These are phyloP conservation scores for Corythornis leucogaster DNA, from an alignment of 2,797 vertebrate genomes.

Conservation along the genomic window DNA sequence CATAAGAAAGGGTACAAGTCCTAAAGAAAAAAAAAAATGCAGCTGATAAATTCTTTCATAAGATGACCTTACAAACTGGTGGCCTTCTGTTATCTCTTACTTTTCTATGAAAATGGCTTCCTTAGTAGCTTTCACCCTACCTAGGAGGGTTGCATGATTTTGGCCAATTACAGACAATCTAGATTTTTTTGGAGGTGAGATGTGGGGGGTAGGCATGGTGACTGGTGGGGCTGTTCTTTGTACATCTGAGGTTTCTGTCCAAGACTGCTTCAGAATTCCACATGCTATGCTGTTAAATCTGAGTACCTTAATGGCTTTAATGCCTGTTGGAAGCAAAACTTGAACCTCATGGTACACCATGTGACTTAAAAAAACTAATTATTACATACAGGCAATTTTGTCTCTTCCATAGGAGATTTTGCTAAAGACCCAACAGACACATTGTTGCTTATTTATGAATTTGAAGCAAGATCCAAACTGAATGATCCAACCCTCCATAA, in stretches of 20 bases:
- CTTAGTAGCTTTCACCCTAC: not conserved
- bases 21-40: not conserved
- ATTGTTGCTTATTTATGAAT: conserved; percentile 91
- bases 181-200: not conserved
- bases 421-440: conserved; percentile 84
- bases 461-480: conserved; percentile 90
- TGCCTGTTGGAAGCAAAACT: not conserved
- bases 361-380: not conserved
- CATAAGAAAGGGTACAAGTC: not conserved
- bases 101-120: not conserved
- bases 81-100: not conserved
- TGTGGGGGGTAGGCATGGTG: not conserved
- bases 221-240: not conserved
- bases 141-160: not conserved
- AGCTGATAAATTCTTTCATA: not conserved
- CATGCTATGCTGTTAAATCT: not conserved
- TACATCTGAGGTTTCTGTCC: not conserved
- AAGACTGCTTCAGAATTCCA: not conserved
- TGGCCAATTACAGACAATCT: not conserved
- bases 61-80: not conserved
- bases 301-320: not conserved
- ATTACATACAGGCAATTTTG: not conserved
- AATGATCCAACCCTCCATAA: conserved; percentile 84
- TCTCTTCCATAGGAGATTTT: conserved; percentile 79
- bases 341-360: not conserved